phyloP scores from a whole-genome alignment of 1,140 invertebrate species.

The Formica exsecta region DNA sequence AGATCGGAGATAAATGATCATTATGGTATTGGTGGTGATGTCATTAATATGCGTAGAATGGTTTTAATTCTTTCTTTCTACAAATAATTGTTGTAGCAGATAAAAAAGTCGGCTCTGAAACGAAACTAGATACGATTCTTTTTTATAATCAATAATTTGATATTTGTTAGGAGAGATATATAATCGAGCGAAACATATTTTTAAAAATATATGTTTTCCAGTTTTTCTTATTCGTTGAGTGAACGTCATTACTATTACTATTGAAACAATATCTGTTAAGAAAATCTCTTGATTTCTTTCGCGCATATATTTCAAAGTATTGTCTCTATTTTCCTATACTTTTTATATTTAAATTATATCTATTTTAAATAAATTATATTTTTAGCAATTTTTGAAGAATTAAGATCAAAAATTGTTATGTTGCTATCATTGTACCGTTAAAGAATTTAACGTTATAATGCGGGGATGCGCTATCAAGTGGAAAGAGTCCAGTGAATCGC shows the following conservation, averaged over 20 bases:
- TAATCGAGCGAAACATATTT: conserved; percentile 51
- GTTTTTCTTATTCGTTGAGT: conserved; percentile 9
- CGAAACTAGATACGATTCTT: conserved; percentile 46
- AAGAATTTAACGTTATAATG: neutral
- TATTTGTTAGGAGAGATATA: conserved; percentile 48
- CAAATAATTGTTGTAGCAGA: conserved; percentile 43
- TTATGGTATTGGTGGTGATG: conserved; percentile 12
- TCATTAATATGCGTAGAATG: conserved; percentile 17
- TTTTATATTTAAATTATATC: conserved; percentile 4
- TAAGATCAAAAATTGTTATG: neutral
- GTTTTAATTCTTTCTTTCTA: conserved; percentile 40
- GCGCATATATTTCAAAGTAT: neutral
- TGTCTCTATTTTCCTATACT: neutral
- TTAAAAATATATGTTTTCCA: conserved; percentile 18
- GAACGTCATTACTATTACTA: conserved; percentile 21
- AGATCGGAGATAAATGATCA: neutral
- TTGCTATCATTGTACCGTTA: neutral
- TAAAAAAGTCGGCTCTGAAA: conserved; percentile 42
- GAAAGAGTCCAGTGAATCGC: neutral
- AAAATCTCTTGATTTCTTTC: neutral
- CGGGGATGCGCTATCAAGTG: neutral
- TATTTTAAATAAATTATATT: neutral
- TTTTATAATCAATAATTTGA: conserved; percentile 61
- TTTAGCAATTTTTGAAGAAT: neutral
- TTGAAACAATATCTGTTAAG: conserved; percentile 16